A percentile compares a stretch with the other conserved stretches of the same genome.
phyloP scores from a whole-genome alignment of 1,140 invertebrate genomes.

The Ceratosolen fusciceps region DNA sequence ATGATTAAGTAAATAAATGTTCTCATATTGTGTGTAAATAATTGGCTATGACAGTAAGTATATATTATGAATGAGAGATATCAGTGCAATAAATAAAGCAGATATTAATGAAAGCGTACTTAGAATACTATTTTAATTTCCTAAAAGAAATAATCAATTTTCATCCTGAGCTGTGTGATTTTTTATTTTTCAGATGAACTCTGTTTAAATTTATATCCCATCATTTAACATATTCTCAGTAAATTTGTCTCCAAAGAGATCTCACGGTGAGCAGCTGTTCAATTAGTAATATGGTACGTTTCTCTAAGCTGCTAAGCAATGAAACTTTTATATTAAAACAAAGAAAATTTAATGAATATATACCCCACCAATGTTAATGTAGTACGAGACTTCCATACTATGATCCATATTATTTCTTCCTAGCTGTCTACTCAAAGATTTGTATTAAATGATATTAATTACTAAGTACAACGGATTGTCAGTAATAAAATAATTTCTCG shows the following conservation, averaged over 20 bases:
- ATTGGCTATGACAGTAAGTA: neutral
- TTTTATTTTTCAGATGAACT: neutral
- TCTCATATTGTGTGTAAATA: neutral
- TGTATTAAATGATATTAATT: no score
- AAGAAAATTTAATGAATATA: constrained; percentile 1
- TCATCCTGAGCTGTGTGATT: neutral
- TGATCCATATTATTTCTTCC: neutral
- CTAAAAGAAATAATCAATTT: neutral
- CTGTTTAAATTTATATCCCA: constrained; percentile 15
- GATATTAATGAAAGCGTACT: neutral
- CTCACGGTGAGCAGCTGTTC: constrained; percentile 29
- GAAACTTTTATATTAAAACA: neutral
- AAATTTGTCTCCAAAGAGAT: constrained; percentile 31
- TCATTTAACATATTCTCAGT: constrained; percentile 16
- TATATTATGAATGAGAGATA: neutral
- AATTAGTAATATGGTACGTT: constrained; percentile 32
- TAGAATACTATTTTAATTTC: neutral
- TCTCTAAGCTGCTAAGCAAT: neutral
- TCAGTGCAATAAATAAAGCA: neutral
- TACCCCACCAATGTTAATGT: neutral
- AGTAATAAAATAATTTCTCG: no score
- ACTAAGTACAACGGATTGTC: no score
- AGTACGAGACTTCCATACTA: no score
- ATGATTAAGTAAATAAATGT: no score
- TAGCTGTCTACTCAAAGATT: no score